Evolutionary conservation across 2,797 vertebrate genomes (phyloP).

Genomic region (Melanotaenia trifasciata): DNA sequence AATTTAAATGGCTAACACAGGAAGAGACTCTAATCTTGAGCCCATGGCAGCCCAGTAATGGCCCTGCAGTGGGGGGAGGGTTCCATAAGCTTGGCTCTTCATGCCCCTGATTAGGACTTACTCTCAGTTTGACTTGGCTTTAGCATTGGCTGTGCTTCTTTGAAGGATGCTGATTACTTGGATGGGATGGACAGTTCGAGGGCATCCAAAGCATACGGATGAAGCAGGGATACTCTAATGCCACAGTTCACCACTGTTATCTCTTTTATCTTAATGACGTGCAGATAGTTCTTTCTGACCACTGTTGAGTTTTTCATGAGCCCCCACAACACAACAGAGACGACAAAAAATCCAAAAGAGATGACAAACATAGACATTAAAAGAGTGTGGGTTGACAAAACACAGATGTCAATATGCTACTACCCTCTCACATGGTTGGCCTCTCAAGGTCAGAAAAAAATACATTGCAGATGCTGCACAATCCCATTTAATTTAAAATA

Average conservation of each 20-base stretch:
- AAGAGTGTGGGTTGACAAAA: slow-evolving; percentile 2
- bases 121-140: slow-evolving; percentile 73
- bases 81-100: slow-evolving; percentile 66
- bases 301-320: slow-evolving; percentile 23
- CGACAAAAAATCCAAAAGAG: not conserved
- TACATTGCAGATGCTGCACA: slow-evolving; percentile 27
- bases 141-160: slow-evolving; percentile 59
- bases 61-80: slow-evolving; percentile 63
- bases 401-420: slow-evolving; percentile 40
- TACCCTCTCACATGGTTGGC: slow-evolving; percentile 37
- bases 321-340: not conserved
- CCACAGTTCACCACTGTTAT: slow-evolving; percentile 42
- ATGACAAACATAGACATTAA: slow-evolving; percentile 8
- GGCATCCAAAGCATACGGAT: slow-evolving; percentile 61
- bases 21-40: slow-evolving; percentile 74
- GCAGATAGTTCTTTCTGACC: slow-evolving; percentile 1
- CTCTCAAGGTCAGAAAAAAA: slow-evolving; percentile 62
- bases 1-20: slow-evolving; percentile 72
- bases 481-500: slow-evolving; percentile 34
- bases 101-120: slow-evolving; percentile 71
- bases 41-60: slow-evolving; percentile 67
- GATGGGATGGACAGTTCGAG: slow-evolving; percentile 67
- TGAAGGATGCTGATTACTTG: slow-evolving; percentile 76
- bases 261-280: slow-evolving; percentile 26
- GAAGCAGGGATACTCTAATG: slow-evolving; percentile 19